phyloP scores from a whole-genome alignment of 2,113 vertebrate genomes.

The Ramphastos sulfuratus region DNA sequence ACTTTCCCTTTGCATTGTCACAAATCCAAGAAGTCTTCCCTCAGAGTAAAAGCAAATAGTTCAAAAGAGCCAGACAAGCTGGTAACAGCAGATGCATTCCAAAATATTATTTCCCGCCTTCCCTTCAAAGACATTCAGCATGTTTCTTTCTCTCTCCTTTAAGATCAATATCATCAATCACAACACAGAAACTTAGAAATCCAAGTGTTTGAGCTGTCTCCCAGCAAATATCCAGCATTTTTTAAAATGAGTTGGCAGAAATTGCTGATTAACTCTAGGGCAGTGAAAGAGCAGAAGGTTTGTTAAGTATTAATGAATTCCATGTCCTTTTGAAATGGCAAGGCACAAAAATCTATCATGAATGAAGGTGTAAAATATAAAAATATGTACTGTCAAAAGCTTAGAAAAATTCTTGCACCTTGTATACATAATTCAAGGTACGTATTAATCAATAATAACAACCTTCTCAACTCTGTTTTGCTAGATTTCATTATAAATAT shows the following conservation, averaged over 20 bases:
- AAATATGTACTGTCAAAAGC: not conserved
- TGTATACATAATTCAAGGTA: not conserved
- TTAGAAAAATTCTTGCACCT: not conserved
- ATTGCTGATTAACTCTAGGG: not conserved
- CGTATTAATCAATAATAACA: not conserved
- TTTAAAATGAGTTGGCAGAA: constrained; percentile 7
- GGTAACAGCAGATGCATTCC: not conserved
- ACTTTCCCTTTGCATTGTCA: not conserved
- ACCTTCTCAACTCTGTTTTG: not conserved
- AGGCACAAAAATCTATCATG: not conserved
- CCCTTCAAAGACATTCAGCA: not conserved
- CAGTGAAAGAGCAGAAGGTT: not conserved
- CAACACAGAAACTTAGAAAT: not conserved
- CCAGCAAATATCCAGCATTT: not conserved
- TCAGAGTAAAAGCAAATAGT: not conserved
- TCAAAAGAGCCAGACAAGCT: not conserved
- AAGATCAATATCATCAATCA: constrained; percentile 36
- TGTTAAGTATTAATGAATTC: constrained; percentile 6
- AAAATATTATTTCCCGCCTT: not conserved
- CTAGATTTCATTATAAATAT: not conserved
- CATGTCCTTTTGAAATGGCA: not conserved
- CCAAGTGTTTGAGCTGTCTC: not conserved
- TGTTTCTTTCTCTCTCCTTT: not conserved
- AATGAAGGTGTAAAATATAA: not conserved
- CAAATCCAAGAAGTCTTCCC: not conserved